phyloP scores from a whole-genome alignment of 2,113 vertebrate species.

The Panurus biarmicus region DNA sequence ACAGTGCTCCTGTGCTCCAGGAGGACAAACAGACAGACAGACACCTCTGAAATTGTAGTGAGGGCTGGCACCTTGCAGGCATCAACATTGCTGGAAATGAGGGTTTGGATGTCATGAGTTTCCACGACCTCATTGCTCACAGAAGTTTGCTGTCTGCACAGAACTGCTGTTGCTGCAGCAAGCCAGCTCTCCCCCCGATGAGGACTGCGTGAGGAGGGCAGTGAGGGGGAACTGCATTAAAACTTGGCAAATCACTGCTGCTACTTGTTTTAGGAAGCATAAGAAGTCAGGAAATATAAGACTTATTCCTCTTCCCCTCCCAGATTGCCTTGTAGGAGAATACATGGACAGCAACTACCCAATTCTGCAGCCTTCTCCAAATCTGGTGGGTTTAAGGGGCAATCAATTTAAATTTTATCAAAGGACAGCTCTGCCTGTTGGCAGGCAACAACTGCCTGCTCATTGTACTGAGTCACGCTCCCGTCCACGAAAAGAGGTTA shows the following conservation, averaged over 20 bases:
- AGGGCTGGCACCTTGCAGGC: not conserved
- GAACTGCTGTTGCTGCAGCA: not conserved
- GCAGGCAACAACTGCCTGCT: not conserved
- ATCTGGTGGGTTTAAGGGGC: not conserved
- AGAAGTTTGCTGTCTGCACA: not conserved
- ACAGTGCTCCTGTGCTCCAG: not conserved
- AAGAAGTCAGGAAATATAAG: not conserved
- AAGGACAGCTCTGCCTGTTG: not conserved
- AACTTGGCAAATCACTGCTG: not conserved
- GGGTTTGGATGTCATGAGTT: not conserved
- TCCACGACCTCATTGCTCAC: not conserved
- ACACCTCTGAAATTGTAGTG: not conserved
- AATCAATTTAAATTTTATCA: not conserved
- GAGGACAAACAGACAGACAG: not conserved
- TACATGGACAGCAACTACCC: not conserved
- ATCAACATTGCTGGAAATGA: not conserved
- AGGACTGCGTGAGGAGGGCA: not conserved
- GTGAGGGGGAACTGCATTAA: not conserved
- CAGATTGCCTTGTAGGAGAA: not conserved
- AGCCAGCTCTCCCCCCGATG: accelerated
- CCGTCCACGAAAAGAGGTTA: not conserved
- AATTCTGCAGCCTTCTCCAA: not conserved
- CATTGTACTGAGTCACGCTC: not conserved
- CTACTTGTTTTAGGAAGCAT: not conserved
- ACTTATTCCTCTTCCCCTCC: not conserved